Base-by-base conservation (phyloP, 2,888 invertebrate species). In the Drosophila prostipennis region DNA sequence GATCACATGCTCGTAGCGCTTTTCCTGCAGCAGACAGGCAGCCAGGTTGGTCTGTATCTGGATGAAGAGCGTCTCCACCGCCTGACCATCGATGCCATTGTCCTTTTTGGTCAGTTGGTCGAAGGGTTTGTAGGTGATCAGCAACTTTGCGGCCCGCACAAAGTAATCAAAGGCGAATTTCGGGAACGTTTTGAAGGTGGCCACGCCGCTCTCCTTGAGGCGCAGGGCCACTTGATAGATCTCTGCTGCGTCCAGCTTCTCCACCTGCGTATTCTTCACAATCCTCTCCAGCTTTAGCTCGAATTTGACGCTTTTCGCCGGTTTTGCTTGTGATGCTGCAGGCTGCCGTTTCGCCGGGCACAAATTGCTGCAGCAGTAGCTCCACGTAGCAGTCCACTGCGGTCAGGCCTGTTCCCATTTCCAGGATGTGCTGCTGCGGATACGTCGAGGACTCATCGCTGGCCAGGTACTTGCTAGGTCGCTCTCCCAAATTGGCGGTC, bases 1-100 rank as follows among this genome's bases (percentile, higher is more conserved):
- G 34, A 96, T 89, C 0, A 95, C 95, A 68, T 95, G 94, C 6
- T 94, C 93, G 90, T 94, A 96, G 75, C 95, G 95, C 10, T 94
- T 91, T 71, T 93, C 93, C 72, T 94, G 94, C 19, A 96, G 93
- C 80, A 97, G 95, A 89, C 97, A 97, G 48, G 96, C 95, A 0
- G 97, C 96, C 89, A 98, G 92, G 91, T 98, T 98, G 77, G 96
- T 96, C 89, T 96, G 96, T 8, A 97, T 92, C 78, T 94, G 94
- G 10, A 94, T 92, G 90, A 96, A 94, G 8, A 96, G 90, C 55
- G 92, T 91, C 39, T 93, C 89, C 74, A 96, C 92, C 60, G 94
- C 93, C 8, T 92, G 90, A 0, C 80, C 80, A 11, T 88, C 77
- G 2, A 91, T 74, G 4, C 89, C 89, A 64, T 90, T 87, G 1